phyloP scores from a whole-genome alignment of 2,888 invertebrate species.

The Amaurobius ferox region DNA sequence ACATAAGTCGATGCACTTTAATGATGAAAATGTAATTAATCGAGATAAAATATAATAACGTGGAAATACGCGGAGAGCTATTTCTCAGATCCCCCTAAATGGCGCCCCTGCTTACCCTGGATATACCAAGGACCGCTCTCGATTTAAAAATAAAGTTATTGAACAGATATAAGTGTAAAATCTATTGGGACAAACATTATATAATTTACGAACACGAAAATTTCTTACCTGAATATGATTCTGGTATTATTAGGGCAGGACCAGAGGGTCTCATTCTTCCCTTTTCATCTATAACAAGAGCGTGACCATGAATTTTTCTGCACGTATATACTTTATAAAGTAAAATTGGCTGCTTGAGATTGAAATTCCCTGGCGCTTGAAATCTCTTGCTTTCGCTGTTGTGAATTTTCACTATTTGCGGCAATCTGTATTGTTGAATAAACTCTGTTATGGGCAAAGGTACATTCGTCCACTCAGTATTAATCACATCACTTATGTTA shows the following conservation, averaged over 20 bases:
- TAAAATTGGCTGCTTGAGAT: conserved; percentile 81
- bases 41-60: too few species aligned
- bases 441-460: conserved; percentile 78
- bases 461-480: conserved; percentile 32
- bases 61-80: too few species aligned
- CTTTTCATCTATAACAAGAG: conserved; percentile 75
- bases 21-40: too few species aligned
- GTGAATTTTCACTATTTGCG: conserved; percentile 81
- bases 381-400: conserved; percentile 51
- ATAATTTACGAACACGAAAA: too few species aligned
- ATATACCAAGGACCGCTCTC: too few species aligned
- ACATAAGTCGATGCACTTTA: too few species aligned
- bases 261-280: conserved; percentile 75
- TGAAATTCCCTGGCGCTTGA: conserved; percentile 77
- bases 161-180: too few species aligned
- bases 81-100: too few species aligned
- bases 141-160: too few species aligned
- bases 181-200: too few species aligned
- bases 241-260: conserved; percentile 82
- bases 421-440: conserved; percentile 82
- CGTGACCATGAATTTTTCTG: conserved; percentile 82
- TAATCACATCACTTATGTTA: background rate
- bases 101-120: too few species aligned
- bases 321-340: conserved; percentile 83
- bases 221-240: conserved; percentile 83